Conservation (phyloP, 1,140 invertebrate genomes). For the Musca vetustissima region DNA sequence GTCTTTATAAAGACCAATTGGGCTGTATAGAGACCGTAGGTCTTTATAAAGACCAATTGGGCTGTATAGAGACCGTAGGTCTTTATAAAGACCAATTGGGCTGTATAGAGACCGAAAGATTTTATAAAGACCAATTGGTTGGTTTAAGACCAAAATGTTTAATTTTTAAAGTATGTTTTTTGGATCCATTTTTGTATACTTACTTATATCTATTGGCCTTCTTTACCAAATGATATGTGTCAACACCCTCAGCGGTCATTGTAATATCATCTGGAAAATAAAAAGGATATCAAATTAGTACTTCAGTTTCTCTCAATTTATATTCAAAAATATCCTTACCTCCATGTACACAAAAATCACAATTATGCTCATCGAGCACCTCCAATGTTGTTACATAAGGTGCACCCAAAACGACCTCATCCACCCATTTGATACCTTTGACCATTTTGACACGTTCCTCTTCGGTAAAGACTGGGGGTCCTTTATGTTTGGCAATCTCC, state of each 20-base stretch:
- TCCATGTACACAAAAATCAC: slow-evolving; percentile 99
- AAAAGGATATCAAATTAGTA: slow-evolving; percentile 15
- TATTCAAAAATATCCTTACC: slow-evolving; percentile 60
- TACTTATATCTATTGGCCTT: slow-evolving; percentile 83
- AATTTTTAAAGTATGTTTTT: too few species aligned
- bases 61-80: too few species aligned
- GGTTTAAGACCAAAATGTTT: too few species aligned
- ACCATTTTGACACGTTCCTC: slow-evolving; percentile 99
- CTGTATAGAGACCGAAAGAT: too few species aligned
- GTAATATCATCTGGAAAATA: slow-evolving; percentile 88
- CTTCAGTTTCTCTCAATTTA: too few species aligned
- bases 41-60: too few species aligned
- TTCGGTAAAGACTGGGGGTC: slow-evolving; percentile 96
- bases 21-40: too few species aligned
- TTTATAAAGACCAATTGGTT: too few species aligned
- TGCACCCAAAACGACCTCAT: slow-evolving; percentile 96
- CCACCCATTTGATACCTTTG: slow-evolving; percentile 99
- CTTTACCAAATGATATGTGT: slow-evolving; percentile 94
- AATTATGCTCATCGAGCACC: slow-evolving; percentile 93
- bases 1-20: too few species aligned
- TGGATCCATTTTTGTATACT: slow-evolving; percentile 33
- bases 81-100: too few species aligned
- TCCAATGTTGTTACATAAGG: slow-evolving; percentile 98
- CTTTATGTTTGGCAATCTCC: slow-evolving; percentile 97
- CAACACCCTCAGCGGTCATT: slow-evolving; percentile 91